Conservation (phyloP, 2,797 vertebrate genomes). For the Thaleichthys pacificus region DNA sequence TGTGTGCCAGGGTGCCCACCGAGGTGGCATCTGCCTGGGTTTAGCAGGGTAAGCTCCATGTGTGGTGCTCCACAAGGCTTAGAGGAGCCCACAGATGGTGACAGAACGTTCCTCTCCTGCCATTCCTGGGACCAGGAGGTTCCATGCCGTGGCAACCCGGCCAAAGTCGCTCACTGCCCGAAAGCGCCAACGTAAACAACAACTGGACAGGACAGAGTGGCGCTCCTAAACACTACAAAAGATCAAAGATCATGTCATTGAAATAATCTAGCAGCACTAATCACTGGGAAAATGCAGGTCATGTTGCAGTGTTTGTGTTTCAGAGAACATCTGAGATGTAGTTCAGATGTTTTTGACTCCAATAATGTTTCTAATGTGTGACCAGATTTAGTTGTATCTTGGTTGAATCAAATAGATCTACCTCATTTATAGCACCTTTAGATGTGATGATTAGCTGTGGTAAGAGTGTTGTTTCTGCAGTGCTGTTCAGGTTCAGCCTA, state of each 20-base stretch:
- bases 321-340: background rate
- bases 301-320: background rate
- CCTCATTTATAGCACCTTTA: too few relatives aligned
- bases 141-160: conserved; percentile 59
- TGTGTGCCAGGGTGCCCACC: conserved; percentile 42
- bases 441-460: too few relatives aligned
- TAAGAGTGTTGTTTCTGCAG: too few relatives aligned
- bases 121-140: conserved; percentile 37
- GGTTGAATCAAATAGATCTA: too few relatives aligned
- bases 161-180: conserved; percentile 42
- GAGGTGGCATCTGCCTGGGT: conserved; percentile 70
- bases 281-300: conserved; percentile 2
- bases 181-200: conserved; percentile 63
- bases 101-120: conserved; percentile 43
- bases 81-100: conserved; percentile 70
- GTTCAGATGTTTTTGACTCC: background rate
- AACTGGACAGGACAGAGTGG: conserved; percentile 58
- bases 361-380: background rate
- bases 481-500: too few relatives aligned
- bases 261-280: conserved; percentile 13
- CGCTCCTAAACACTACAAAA: conserved; percentile 7
- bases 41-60: conserved; percentile 68
- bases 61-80: conserved; percentile 68
- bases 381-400: too few relatives aligned
- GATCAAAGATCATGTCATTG: background rate